Percentiles rank a stretch among this genome's conserved stretches.
Conservation (phyloP, 2,113 vertebrate genomes). For the Cynoglossus semilaevis region DNA sequence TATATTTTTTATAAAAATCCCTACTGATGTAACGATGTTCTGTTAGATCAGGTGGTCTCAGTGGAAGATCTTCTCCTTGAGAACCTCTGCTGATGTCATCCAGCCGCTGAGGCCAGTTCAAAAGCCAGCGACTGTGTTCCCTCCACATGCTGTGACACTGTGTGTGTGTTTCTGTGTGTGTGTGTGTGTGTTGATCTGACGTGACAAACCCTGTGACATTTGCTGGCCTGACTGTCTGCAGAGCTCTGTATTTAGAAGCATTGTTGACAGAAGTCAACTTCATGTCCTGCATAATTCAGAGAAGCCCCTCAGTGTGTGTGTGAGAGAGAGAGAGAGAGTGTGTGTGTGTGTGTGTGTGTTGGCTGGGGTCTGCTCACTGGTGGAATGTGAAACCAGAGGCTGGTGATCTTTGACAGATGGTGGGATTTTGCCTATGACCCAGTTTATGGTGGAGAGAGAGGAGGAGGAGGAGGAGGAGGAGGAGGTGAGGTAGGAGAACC, state of each 20-base stretch:
- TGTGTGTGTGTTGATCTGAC: constrained; percentile 12
- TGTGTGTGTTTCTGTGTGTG: too few relatives aligned
- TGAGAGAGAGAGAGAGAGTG: neutral
- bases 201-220: constrained; percentile 23
- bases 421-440: constrained; percentile 68
- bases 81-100: constrained; percentile 21
- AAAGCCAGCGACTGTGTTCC: constrained; percentile 33
- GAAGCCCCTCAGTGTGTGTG: constrained; percentile 24
- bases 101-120: constrained; percentile 11
- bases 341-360: constrained; percentile 21
- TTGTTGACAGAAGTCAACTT: constrained; percentile 56
- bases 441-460: constrained; percentile 51
- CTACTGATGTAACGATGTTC: too few relatives aligned
- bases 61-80: too few relatives aligned
- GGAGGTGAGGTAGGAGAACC: constrained; percentile 11
- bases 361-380: constrained; percentile 40
- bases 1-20: too few relatives aligned
- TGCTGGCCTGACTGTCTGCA: constrained; percentile 36
- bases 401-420: constrained; percentile 64
- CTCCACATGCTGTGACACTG: constrained; percentile 42
- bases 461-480: constrained; percentile 13
- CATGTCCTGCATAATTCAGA: constrained; percentile 35
- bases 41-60: too few relatives aligned
- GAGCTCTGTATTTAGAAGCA: constrained; percentile 42
- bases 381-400: constrained; percentile 71